These are phyloP conservation scores for Eutolmus rufibarbis DNA, from an alignment of 2,888 invertebrate species.

Conservation along the genomic window DNA sequence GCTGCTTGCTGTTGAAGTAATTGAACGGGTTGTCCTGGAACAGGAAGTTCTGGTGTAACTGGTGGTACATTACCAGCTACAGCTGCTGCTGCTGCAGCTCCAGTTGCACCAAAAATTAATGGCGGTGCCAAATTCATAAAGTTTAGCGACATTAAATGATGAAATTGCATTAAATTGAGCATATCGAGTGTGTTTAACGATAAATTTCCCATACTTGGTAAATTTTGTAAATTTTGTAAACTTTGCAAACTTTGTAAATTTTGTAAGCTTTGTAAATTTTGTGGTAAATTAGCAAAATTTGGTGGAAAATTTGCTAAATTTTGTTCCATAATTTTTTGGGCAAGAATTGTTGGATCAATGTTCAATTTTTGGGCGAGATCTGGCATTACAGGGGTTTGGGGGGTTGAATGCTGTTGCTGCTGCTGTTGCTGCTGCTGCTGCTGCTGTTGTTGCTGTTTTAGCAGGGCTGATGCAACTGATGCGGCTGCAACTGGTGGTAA, in stretches of 20 bases:
- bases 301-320: slow-evolving; percentile 51
- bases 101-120: slow-evolving; percentile 58
- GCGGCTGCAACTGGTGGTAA: slow-evolving; percentile 57
- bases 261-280: slow-evolving; percentile 51
- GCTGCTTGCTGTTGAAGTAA: slow-evolving; percentile 56
- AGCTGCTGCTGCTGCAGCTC: slow-evolving; percentile 55
- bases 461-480: slow-evolving; percentile 54
- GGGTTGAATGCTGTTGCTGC: slow-evolving; percentile 69
- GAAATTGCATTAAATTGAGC: slow-evolving; percentile 84
- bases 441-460: slow-evolving; percentile 33
- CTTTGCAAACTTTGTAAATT: slow-evolving; percentile 57
- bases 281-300: slow-evolving; percentile 51
- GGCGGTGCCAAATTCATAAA: slow-evolving; percentile 97
- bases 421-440: slow-evolving; percentile 53
- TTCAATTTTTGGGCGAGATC: slow-evolving; percentile 51
- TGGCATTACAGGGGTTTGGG: slow-evolving; percentile 47
- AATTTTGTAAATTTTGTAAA: slow-evolving; percentile 58
- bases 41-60: slow-evolving; percentile 45
- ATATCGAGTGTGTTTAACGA: slow-evolving; percentile 86
- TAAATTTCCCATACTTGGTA: slow-evolving; percentile 63
- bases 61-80: slow-evolving; percentile 72
- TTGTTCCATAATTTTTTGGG: slow-evolving; percentile 54
- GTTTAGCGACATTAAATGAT: slow-evolving; percentile 89
- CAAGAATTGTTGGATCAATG: slow-evolving; percentile 52
- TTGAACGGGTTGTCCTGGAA: slow-evolving; percentile 46